A percentile compares a stretch with the other conserved stretches of the same genome.
Evolutionary conservation across 2,888 invertebrate species (phyloP).

Genomic region (Leistus spinibarbis): DNA sequence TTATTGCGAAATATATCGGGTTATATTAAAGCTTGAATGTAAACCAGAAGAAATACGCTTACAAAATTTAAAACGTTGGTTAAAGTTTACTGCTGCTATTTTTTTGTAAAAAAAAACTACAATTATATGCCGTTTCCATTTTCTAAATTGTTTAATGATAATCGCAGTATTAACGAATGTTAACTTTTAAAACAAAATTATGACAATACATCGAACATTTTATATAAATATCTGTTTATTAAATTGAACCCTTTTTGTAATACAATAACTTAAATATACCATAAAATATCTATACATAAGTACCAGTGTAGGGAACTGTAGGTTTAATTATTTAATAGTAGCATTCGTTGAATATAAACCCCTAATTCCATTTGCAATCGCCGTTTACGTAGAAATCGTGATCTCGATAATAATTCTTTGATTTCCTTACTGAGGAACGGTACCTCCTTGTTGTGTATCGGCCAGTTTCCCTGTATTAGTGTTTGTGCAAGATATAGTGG

Average conservation of each 20-base stretch:
- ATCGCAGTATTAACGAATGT: background rate
- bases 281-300: background rate
- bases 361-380: background rate
- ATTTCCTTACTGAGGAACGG: conserved; percentile 18
- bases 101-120: no score
- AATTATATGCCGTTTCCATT: no score
- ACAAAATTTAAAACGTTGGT: no score
- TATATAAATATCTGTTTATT: background rate
- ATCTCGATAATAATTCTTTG: conserved; percentile 31
- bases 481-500: background rate
- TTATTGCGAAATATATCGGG: background rate
- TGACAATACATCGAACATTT: no score
- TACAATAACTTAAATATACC: no score
- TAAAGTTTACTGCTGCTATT: no score
- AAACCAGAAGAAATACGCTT: no score
- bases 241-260: no score
- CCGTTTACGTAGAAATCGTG: conserved; percentile 9
- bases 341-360: background rate
- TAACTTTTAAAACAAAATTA: background rate
- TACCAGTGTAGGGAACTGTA: no score
- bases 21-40: no score
- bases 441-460: conserved; percentile 10
- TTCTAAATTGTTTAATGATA: no score
- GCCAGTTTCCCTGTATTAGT: background rate
- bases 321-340: no score